Evolutionary conservation across 1,140 invertebrate genomes (phyloP).

Genomic region (Asbolus verrucosus): DNA sequence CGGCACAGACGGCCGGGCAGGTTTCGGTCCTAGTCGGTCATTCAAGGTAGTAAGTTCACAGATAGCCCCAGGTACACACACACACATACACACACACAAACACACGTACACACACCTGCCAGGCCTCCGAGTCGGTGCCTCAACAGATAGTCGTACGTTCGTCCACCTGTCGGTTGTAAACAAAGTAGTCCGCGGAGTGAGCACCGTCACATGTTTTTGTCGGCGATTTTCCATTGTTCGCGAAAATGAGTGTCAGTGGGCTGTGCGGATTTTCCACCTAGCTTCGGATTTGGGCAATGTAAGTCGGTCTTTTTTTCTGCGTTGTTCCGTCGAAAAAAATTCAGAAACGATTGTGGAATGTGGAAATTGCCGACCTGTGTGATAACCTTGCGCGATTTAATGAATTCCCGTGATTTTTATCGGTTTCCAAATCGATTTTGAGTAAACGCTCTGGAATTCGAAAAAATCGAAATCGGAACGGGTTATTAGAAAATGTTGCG

Average conservation of each 20-base stretch:
- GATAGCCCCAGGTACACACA: conserved; percentile 45
- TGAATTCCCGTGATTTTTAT: too few relatives aligned
- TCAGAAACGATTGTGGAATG: neutral
- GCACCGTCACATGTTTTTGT: conserved; percentile 17
- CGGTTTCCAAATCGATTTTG: too few relatives aligned
- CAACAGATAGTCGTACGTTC: conserved; percentile 22
- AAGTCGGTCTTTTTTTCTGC: too few relatives aligned
- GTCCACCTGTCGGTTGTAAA: conserved; percentile 35
- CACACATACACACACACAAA: conserved; percentile 14
- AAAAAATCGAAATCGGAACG: too few relatives aligned
- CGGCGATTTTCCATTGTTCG: conserved; percentile 14
- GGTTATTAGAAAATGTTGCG: too few relatives aligned
- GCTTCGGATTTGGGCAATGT: neutral
- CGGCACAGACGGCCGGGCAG: conserved; percentile 38
- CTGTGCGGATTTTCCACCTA: neutral
- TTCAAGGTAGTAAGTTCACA: conserved; percentile 55
- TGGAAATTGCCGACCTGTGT: too few relatives aligned
- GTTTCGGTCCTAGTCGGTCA: conserved; percentile 52
- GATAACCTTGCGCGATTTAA: too few relatives aligned
- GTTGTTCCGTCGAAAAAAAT: too few relatives aligned
- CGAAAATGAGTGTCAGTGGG: conserved; percentile 8
- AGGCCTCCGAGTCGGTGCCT: conserved; percentile 21
- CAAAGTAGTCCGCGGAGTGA: conserved; percentile 17
- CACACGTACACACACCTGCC: conserved; percentile 29
- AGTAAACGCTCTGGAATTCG: too few relatives aligned